Evolutionary conservation across 2,797 vertebrate genomes (phyloP).

Genomic region (Potorous gilbertii): DNA sequence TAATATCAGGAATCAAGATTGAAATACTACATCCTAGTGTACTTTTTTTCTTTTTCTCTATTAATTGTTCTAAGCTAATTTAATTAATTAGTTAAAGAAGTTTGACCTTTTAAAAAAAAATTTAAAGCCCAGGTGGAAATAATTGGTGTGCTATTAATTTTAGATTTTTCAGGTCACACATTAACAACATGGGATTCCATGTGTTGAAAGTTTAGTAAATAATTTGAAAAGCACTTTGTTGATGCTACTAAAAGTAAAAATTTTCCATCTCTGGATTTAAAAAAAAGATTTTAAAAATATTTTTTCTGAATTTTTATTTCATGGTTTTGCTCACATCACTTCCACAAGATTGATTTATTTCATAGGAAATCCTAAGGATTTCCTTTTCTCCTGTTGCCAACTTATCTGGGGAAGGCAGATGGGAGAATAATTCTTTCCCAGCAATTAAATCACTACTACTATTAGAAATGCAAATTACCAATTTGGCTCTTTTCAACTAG

Average conservation of each 20-base stretch:
- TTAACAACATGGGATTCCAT: neutral
- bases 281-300: neutral
- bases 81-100: neutral
- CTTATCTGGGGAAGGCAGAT: constrained; percentile 19
- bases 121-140: neutral
- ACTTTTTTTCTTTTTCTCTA: neutral
- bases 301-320: neutral
- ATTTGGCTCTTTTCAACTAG: constrained; percentile 37
- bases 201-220: neutral
- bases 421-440: constrained; percentile 41
- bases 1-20: neutral
- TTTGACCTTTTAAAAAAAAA: neutral
- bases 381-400: neutral
- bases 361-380: constrained; percentile 4
- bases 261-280: neutral
- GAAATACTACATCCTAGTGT: neutral
- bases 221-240: neutral
- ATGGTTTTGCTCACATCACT: constrained; percentile 1
- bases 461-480: constrained; percentile 13
- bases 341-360: constrained; percentile 22
- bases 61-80: neutral
- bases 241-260: neutral
- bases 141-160: neutral
- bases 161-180: neutral
- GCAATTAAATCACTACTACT: constrained; percentile 13